Conservation (phyloP, 2,113 vertebrate species). For the Aspidoscelis tigris region DNA sequence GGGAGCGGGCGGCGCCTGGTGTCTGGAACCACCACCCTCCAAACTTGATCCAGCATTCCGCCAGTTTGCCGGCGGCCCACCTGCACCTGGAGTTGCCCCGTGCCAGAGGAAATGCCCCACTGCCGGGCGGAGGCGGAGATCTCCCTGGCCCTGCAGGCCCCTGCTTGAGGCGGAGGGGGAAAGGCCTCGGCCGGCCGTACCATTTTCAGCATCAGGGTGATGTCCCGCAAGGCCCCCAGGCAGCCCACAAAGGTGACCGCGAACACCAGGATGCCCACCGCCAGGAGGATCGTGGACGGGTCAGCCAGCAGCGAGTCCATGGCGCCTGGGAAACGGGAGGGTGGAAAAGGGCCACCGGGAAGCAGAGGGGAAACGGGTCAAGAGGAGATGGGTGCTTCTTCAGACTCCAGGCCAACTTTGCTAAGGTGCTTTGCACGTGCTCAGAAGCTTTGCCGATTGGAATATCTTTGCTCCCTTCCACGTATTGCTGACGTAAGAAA, state of each 20-base stretch:
- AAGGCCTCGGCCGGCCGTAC: slow-evolving; percentile 38
- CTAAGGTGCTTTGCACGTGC: too few relatives aligned
- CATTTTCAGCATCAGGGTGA: slow-evolving; percentile 71
- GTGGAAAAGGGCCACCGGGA: too few relatives aligned
- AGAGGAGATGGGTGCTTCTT: neutral
- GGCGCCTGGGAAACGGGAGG: slow-evolving; percentile 68
- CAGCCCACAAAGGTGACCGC: slow-evolving; percentile 81
- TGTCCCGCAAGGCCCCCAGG: slow-evolving; percentile 78
- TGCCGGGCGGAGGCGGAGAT: too few relatives aligned
- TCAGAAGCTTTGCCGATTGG: too few relatives aligned
- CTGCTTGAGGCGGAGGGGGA: neutral
- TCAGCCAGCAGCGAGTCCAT: slow-evolving; percentile 78
- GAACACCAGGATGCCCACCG: slow-evolving; percentile 76
- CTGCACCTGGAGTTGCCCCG: too few relatives aligned
- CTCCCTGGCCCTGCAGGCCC: neutral
- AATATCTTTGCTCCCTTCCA: too few relatives aligned
- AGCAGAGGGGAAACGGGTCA: neutral
- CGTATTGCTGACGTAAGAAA: too few relatives aligned
- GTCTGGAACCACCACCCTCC: too few relatives aligned
- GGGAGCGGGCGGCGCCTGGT: neutral
- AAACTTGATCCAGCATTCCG: too few relatives aligned
- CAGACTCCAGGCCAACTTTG: too few relatives aligned
- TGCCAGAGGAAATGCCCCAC: neutral
- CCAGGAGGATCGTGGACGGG: slow-evolving; percentile 79
- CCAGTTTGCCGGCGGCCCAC: too few relatives aligned